Evolutionary conservation across 2,888 invertebrate species (phyloP).

Genomic region (Spodoptera picta): DNA sequence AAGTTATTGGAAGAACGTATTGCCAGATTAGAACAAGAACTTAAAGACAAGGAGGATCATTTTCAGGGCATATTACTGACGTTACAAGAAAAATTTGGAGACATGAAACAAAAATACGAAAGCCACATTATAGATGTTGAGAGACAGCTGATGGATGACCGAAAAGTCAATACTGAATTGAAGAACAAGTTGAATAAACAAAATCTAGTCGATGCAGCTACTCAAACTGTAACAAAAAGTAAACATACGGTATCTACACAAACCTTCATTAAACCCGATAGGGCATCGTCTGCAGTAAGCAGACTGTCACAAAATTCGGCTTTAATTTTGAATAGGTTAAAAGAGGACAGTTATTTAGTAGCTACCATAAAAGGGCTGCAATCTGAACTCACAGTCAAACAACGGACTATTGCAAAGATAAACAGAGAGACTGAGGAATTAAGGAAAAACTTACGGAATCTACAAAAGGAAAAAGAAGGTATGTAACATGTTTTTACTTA

Average conservation of each 20-base stretch:
- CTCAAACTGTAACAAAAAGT: constrained; percentile 83
- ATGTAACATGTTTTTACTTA: constrained; percentile 25
- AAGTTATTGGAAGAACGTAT: constrained; percentile 92
- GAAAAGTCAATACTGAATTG: constrained; percentile 83
- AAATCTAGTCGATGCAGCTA: constrained; percentile 74
- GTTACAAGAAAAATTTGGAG: constrained; percentile 93
- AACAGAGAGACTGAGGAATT: constrained; percentile 93
- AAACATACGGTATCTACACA: constrained; percentile 72
- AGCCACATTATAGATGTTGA: constrained; percentile 93
- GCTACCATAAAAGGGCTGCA: constrained; percentile 94
- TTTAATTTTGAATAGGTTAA: constrained; percentile 84
- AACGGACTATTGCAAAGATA: constrained; percentile 91
- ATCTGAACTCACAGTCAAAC: constrained; percentile 92
- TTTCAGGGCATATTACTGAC: constrained; percentile 92
- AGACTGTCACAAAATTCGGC: constrained; percentile 88
- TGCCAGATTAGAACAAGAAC: constrained; percentile 91
- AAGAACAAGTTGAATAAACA: constrained; percentile 86
- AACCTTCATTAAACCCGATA: constrained; percentile 77
- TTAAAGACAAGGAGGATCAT: constrained; percentile 91
- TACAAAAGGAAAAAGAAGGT: constrained; percentile 93
- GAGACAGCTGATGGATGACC: constrained; percentile 88
- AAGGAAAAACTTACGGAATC: constrained; percentile 92
- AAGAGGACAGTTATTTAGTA: constrained; percentile 93
- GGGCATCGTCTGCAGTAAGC: constrained; percentile 84
- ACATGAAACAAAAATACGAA: constrained; percentile 93